These are phyloP conservation scores for Plebejus melissa DNA, from an alignment of 2,888 invertebrate species.

Conservation along the genomic window DNA sequence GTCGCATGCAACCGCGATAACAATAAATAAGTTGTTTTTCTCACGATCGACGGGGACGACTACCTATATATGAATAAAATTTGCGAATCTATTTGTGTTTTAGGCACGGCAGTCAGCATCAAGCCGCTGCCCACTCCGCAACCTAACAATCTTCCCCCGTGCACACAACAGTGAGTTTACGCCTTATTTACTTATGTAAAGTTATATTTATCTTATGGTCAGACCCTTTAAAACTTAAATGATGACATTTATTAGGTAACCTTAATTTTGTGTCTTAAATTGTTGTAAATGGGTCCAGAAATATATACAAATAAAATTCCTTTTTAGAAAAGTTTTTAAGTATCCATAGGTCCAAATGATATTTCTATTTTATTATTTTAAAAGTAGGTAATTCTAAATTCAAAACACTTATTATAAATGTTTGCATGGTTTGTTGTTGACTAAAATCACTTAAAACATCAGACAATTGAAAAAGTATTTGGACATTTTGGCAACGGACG, in stretches of 20 bases:
- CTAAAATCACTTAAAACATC: constrained; percentile 47
- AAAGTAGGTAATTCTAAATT: constrained; percentile 30
- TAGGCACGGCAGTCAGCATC: constrained; percentile 69
- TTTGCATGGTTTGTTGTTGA: constrained; percentile 73
- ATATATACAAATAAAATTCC: too few relatives aligned
- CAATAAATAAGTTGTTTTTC: too few relatives aligned
- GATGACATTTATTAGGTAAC: neutral
- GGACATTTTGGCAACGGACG: constrained; percentile 79
- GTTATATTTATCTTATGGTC: neutral
- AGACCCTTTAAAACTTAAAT: too few relatives aligned
- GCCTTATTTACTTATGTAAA: neutral
- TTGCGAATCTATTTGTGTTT: neutral
- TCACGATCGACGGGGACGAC: too few relatives aligned
- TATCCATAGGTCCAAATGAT: neutral
- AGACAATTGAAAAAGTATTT: constrained; percentile 79
- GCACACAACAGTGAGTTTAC: constrained; percentile 69
- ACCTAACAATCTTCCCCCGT: constrained; percentile 51
- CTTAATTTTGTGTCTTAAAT: neutral
- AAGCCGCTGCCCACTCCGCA: constrained; percentile 59
- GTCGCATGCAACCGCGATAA: too few relatives aligned
- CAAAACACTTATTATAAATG: constrained; percentile 58
- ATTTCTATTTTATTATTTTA: neutral
- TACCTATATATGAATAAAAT: too few relatives aligned
- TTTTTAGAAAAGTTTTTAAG: neutral
- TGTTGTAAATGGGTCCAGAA: neutral